Base-by-base conservation (phyloP, 2,113 vertebrate genomes). In the Piaya cayana region DNA sequence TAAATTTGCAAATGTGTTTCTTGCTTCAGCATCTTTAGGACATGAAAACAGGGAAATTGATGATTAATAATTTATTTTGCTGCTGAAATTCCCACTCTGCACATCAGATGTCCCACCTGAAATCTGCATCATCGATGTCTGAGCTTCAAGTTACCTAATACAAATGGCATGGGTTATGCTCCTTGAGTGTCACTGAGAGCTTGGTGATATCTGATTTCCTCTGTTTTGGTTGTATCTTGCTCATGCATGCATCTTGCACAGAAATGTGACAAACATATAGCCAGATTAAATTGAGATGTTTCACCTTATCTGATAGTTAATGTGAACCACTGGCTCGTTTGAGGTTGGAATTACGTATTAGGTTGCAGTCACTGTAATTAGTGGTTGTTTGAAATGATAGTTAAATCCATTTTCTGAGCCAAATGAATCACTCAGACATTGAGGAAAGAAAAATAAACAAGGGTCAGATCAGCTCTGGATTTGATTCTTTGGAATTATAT, bases 321-420 rank as follows among this genome's bases (percentile, higher is more conserved):
- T 58, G 56, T 3, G 37, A 86, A 36, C 71, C 55, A 26, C 17
- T 81, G 75, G 30, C 75, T 91, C 43, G 55, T 92, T 39, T 75
- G 49, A 92, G 79, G 68, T 58, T 84, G 88, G 65, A 92, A 81
- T 90, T 15, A 67, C 88, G 60, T 29, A 3, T 79, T 78, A 79
- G 20, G 30, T 92, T 96, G 88, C 82, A 86, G 79, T 90, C 43
- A 11, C 72, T 79, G 79, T 92, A 95, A 90, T 95, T 94, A 94
- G 76, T 8, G 2, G 36, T 53, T 83, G 59, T 71, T 78, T 75
- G 52, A 88, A 96, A 78, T 76, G 30, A 79, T 71, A 80, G 37
- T 39, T 90, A 64, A 72, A 86, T 59, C 71, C 11, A 4, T 53
- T 88, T 96, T 94, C 72, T 81, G 86, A 75, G 90, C 43, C 72